Conservation (phyloP, 2,888 invertebrate genomes). For the Lordiphosa fenestrarum region DNA sequence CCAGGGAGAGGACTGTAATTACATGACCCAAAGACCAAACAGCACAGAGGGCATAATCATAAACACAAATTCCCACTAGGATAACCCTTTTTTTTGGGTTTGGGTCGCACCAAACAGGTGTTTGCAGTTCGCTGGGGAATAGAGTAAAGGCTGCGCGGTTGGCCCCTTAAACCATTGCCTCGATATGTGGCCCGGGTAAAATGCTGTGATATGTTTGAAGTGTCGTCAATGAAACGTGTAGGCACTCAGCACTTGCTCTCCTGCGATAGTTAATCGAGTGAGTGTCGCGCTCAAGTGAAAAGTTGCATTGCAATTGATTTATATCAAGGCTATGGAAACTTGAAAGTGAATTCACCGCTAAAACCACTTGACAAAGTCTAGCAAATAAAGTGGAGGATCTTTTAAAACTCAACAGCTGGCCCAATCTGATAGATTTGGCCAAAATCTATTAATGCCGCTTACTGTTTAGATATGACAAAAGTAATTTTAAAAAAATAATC, state of each 20-base stretch:
- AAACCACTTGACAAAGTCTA: constrained; percentile 22
- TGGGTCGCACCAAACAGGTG: constrained; percentile 11
- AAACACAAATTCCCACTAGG: constrained; percentile 24
- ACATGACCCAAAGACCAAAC: constrained; percentile 12
- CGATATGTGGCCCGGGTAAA: background rate
- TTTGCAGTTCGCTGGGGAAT: background rate
- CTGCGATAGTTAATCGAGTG: constrained; percentile 13
- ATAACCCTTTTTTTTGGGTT: constrained; percentile 19
- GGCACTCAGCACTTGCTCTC: background rate
- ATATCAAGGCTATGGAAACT: constrained; percentile 18
- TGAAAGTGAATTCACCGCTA: constrained; percentile 25
- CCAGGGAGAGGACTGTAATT: constrained; percentile 18
- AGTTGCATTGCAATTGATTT: constrained; percentile 18
- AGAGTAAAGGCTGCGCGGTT: constrained; percentile 28
- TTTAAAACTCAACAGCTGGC: constrained; percentile 18
- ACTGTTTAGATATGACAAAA: background rate
- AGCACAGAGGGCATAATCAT: constrained; percentile 18
- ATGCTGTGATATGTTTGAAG: background rate
- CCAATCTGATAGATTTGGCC: constrained; percentile 3
- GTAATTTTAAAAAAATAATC: background rate
- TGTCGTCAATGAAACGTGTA: constrained; percentile 14
- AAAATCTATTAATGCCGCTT: background rate
- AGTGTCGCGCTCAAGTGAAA: constrained; percentile 19
- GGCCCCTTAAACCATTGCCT: constrained; percentile 18
- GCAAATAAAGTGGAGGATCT: constrained; percentile 26